These are phyloP conservation scores for Ellobium chinense DNA, from an alignment of 2,888 invertebrate genomes.

Conservation along the genomic window DNA sequence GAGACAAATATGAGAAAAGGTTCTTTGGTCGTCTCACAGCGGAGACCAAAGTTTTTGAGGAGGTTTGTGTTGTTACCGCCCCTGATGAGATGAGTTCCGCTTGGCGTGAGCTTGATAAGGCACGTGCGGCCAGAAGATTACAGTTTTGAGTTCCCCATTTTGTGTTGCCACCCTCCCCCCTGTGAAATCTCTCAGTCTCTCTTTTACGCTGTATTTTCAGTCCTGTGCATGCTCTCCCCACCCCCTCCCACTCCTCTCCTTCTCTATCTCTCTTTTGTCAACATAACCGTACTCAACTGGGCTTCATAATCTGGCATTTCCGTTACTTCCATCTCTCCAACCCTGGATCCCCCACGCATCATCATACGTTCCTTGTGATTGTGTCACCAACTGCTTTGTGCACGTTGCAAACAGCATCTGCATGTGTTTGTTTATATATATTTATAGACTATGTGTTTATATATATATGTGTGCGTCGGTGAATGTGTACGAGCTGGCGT, in stretches of 20 bases:
- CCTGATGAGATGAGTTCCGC: slow-evolving; percentile 26
- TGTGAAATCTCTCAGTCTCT: not conserved
- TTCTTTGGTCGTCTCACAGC: not conserved
- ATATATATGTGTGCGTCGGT: too few species aligned
- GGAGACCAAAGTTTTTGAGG: not conserved
- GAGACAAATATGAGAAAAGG: not conserved
- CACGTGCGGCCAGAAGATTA: slow-evolving; percentile 15
- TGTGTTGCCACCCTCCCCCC: not conserved
- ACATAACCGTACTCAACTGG: not conserved
- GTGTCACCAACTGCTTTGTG: too few species aligned
- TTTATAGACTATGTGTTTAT: too few species aligned
- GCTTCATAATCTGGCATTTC: too few species aligned
- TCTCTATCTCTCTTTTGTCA: not conserved
- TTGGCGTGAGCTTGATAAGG: slow-evolving; percentile 11
- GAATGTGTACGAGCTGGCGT: too few species aligned
- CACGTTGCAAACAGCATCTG: too few species aligned
- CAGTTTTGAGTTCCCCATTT: not conserved
- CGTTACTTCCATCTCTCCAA: too few species aligned
- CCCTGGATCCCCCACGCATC: too few species aligned
- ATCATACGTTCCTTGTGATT: too few species aligned
- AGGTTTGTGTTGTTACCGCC: not conserved
- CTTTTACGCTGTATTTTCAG: not conserved
- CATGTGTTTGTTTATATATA: too few species aligned
- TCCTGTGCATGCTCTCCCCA: not conserved
- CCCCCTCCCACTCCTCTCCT: too few species aligned